Evolutionary conservation across 2,888 invertebrate genomes (phyloP).

Genomic region (Arge pagana): DNA sequence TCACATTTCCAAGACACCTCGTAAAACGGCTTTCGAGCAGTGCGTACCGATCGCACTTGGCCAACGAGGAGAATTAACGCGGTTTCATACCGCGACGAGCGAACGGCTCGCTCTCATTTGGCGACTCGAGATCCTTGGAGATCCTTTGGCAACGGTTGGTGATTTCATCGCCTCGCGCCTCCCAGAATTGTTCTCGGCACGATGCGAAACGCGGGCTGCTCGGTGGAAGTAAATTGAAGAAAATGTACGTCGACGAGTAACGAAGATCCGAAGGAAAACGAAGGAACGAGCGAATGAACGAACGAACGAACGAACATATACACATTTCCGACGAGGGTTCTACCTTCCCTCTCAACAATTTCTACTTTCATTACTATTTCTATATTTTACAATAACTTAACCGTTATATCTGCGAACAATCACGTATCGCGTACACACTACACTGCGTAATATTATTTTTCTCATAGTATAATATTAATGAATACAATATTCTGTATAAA

Average conservation of each 20-base stretch:
- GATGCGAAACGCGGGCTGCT: no score
- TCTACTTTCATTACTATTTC: conserved; percentile 20
- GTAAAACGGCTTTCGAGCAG: no score
- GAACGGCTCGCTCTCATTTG: no score
- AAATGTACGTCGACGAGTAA: no score
- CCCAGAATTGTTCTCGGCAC: conserved; percentile 20
- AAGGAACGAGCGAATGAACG: neutral
- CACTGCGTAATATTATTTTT: conserved; percentile 36
- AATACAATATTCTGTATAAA: conserved; percentile 58
- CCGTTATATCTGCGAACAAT: conserved; percentile 56
- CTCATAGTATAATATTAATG: conserved; percentile 42
- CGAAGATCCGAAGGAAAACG: neutral
- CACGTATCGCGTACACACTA: conserved; percentile 54
- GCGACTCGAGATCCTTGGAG: no score
- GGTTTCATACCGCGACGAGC: no score
- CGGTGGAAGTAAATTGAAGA: no score
- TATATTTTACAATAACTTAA: conserved; percentile 45
- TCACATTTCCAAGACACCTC: no score
- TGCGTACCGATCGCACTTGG: no score
- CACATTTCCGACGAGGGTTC: conserved; percentile 13
- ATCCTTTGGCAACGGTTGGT: no score
- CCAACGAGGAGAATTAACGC: no score
- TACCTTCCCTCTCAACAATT: conserved; percentile 11
- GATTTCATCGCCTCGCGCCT: no score
- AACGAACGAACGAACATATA: conserved; percentile 1